phyloP scores from a whole-genome alignment of 2,888 invertebrate species.

The Phortica okadai region DNA sequence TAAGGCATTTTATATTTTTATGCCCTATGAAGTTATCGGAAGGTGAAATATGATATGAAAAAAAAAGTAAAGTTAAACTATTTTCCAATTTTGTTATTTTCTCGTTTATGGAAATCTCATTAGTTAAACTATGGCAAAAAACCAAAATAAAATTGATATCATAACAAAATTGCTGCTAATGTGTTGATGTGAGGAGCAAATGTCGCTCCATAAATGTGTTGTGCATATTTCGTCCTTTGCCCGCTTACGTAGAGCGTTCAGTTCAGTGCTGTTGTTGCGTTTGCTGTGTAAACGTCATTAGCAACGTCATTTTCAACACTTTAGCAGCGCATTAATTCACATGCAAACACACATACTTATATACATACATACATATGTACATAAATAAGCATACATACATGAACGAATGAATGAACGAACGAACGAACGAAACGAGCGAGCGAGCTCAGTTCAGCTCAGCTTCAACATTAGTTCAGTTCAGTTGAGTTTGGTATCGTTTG shows the following conservation, averaged over 20 bases:
- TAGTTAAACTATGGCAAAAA: no score
- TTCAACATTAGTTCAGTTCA: background rate
- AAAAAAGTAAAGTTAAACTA: no score
- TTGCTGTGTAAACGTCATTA: constrained; percentile 28
- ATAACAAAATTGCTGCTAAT: no score
- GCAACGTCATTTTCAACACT: constrained; percentile 34
- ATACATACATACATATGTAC: constrained; percentile 13
- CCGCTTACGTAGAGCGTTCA: background rate
- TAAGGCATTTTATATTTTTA: no score
- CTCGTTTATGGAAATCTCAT: no score
- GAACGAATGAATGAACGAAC: no score
- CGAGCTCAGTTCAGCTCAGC: background rate
- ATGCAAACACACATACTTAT: constrained; percentile 27
- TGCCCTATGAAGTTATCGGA: no score
- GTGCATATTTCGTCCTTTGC: background rate
- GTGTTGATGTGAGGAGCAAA: background rate
- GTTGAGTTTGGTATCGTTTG: background rate
- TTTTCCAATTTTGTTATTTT: no score
- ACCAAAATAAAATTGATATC: no score
- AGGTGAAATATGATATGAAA: no score
- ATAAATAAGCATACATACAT: background rate
- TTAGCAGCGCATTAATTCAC: constrained; percentile 33
- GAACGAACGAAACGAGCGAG: background rate
- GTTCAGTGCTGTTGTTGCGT: constrained; percentile 1
- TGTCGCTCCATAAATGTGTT: background rate